Evolutionary conservation across 2,888 invertebrate species (phyloP).

Genomic region (Automeris io): DNA sequence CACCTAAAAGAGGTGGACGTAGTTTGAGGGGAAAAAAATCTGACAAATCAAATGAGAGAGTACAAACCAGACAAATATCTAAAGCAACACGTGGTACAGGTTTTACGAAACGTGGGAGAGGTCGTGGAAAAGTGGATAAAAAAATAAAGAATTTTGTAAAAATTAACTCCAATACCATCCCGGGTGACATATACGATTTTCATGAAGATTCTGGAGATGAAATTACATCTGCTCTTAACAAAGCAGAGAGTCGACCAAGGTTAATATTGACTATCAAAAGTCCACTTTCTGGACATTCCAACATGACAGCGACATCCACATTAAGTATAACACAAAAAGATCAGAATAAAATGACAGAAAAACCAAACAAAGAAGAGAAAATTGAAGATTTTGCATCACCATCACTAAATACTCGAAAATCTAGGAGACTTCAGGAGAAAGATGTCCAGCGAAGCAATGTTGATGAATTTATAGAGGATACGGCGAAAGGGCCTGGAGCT

Average conservation of each 20-base stretch:
- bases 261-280: slow-evolving; percentile 89
- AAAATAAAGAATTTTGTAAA: slow-evolving; percentile 63
- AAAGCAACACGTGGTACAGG: slow-evolving; percentile 51
- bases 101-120: slow-evolving; percentile 65
- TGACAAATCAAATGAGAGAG: slow-evolving; percentile 53
- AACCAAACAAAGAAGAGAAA: slow-evolving; percentile 59
- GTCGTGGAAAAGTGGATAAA: slow-evolving; percentile 71
- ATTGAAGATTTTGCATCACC: slow-evolving; percentile 80
- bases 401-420: slow-evolving; percentile 85
- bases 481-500: slow-evolving; percentile 80
- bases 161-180: slow-evolving; percentile 75
- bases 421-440: slow-evolving; percentile 86
- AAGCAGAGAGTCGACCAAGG: slow-evolving; percentile 80
- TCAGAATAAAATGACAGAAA: slow-evolving; percentile 43
- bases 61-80: slow-evolving; percentile 66
- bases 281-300: slow-evolving; percentile 69
- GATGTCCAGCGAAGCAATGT: slow-evolving; percentile 85
- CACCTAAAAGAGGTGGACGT: slow-evolving; percentile 59
- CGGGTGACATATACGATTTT: slow-evolving; percentile 92
- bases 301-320: slow-evolving; percentile 55
- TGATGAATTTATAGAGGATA: slow-evolving; percentile 94
- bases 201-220: slow-evolving; percentile 93
- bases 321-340: slow-evolving; percentile 58
- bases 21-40: slow-evolving; percentile 57
- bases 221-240: slow-evolving; percentile 56